Evolutionary conservation across 1,140 invertebrate genomes (phyloP).

Genomic region (Leguminivora glycinivorella): DNA sequence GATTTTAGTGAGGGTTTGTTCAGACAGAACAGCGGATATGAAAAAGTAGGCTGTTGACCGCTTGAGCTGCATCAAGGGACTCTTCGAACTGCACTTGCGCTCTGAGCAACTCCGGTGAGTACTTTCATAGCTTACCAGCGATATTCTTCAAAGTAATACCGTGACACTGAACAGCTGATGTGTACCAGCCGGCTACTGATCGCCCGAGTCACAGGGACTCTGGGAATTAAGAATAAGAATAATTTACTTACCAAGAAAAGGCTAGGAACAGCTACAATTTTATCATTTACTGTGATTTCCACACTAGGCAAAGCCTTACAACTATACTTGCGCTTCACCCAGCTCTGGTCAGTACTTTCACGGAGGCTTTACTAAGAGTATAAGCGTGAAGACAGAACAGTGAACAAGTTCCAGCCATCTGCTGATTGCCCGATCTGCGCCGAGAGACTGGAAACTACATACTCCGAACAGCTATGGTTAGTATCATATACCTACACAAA

Average conservation of each 20-base stretch:
- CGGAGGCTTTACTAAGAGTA: constrained; percentile 88
- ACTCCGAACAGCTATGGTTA: constrained; percentile 83
- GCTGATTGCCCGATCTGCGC: constrained; percentile 88
- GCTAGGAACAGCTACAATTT: too few relatives aligned
- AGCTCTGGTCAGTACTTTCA: constrained; percentile 75
- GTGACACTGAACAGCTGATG: constrained; percentile 92
- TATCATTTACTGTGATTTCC: too few relatives aligned
- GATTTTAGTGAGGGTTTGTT: constrained; percentile 91
- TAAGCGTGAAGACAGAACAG: constrained; percentile 92
- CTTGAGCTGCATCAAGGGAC: constrained; percentile 86
- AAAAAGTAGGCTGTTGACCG: constrained; percentile 90
- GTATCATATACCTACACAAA: too few relatives aligned
- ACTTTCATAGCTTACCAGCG: constrained; percentile 82
- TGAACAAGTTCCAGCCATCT: constrained; percentile 90
- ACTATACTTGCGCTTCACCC: constrained; percentile 90
- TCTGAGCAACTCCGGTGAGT: constrained; percentile 82
- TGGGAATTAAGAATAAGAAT: constrained; percentile 79
- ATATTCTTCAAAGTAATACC: constrained; percentile 91
- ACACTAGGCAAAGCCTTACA: too few relatives aligned
- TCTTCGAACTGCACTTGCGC: constrained; percentile 94
- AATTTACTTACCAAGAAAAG: too few relatives aligned
- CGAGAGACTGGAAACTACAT: constrained; percentile 93
- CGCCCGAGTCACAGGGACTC: constrained; percentile 88
- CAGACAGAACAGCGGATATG: constrained; percentile 92
- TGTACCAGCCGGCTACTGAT: constrained; percentile 91